Evolutionary conservation across 2,797 vertebrate genomes (phyloP).

Genomic region (Gadopsis marmoratus): DNA sequence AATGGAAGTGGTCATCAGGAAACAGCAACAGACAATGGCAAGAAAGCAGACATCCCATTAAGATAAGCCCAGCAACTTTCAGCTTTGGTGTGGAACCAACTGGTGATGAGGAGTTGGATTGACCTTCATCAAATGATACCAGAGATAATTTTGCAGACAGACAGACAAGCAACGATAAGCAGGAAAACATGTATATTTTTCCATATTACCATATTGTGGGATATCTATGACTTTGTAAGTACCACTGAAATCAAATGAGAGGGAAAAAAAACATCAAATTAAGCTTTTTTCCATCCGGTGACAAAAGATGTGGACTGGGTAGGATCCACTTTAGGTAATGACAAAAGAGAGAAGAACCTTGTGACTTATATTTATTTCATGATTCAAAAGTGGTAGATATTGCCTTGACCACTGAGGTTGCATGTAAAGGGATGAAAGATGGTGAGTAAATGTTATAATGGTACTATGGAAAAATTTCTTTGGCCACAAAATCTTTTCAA

Average conservation of each 20-base stretch:
- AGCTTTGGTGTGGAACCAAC: not conserved
- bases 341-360: not conserved
- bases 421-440: conserved; percentile 2
- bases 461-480: conserved; percentile 7
- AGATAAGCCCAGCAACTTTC: not conserved
- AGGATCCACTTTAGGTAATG: not conserved
- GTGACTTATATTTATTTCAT: not conserved
- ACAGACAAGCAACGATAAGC: not conserved
- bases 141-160: conserved; percentile 8
- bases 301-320: not conserved
- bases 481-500: not conserved
- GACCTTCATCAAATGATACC: not conserved
- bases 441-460: conserved; percentile 22
- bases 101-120: conserved; percentile 10
- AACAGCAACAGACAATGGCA: conserved; percentile 20
- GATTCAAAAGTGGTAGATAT: not conserved
- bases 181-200: conserved; percentile 32
- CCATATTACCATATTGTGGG: too few species aligned
- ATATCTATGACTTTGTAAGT: not conserved
- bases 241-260: not conserved
- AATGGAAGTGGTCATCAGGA: conserved; percentile 44
- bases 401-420: not conserved
- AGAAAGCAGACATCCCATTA: conserved; percentile 11
- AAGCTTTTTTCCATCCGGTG: not conserved
- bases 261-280: not conserved